Conservation (phyloP, 1,140 invertebrate species). For the Chironomus tepperi region DNA sequence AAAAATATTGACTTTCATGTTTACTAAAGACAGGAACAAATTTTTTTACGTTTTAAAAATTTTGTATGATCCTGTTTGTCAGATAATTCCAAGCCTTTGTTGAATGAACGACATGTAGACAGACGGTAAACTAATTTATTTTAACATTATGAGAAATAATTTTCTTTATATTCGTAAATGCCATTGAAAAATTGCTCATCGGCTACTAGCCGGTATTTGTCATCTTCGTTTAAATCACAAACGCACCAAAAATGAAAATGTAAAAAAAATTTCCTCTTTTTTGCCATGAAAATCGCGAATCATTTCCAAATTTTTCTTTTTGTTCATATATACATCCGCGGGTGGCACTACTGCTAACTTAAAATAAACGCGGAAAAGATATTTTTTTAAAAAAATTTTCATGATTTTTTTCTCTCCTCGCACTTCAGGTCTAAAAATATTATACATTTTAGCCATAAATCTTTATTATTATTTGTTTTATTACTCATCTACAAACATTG, state of each 20-base stretch:
- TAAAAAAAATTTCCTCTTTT: no score
- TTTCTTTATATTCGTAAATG: no score
- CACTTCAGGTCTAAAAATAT: no score
- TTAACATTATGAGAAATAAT: background rate
- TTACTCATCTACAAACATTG: background rate
- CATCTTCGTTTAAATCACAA: no score
- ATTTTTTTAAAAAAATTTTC: no score
- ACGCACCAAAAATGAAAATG: no score
- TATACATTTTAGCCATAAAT: background rate
- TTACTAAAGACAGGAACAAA: no score
- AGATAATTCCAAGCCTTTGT: slow-evolving; percentile 12
- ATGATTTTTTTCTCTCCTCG: background rate
- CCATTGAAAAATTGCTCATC: no score
- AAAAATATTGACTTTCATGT: no score
- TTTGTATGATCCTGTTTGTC: background rate
- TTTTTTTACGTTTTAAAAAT: background rate
- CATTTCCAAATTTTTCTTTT: no score
- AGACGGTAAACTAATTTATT: background rate
- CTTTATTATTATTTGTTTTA: background rate
- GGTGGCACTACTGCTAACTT: background rate
- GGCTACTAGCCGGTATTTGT: no score
- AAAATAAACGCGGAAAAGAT: slow-evolving; percentile 8
- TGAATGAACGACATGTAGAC: background rate
- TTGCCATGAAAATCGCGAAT: no score
- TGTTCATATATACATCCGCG: background rate